phyloP scores from a whole-genome alignment of 2,797 vertebrate genomes.

The Amblyopsis hoosieri region DNA sequence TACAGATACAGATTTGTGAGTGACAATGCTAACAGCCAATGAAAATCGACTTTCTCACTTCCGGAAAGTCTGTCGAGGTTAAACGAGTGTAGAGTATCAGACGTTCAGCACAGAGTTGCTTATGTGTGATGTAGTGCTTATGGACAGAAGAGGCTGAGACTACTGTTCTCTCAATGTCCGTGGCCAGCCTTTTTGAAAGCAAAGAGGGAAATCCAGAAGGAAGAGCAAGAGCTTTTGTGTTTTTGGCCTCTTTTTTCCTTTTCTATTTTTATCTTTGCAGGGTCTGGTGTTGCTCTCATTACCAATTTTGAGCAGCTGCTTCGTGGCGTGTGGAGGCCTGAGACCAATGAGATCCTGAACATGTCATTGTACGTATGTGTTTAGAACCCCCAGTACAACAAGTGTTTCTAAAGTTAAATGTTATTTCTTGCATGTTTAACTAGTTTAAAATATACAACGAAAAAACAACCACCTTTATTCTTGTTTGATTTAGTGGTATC shows the following conservation, averaged over 20 bases:
- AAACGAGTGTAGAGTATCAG: no score
- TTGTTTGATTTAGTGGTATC: no score
- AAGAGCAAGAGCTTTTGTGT: slow-evolving; percentile 7
- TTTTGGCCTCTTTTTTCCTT: slow-evolving; percentile 32
- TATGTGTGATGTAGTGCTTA: no score
- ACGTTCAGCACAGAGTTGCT: no score
- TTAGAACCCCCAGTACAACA: neutral
- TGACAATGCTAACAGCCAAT: no score
- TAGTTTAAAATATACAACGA: no score
- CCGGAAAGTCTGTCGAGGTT: no score
- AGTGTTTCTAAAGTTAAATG: no score
- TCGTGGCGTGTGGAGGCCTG: slow-evolving; percentile 95
- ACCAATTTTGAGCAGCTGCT: slow-evolving; percentile 95
- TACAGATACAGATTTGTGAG: no score
- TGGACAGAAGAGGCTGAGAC: no score
- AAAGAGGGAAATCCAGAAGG: slow-evolving; percentile 4
- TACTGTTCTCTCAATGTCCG: neutral
- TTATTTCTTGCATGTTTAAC: neutral
- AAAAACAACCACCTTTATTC: no score
- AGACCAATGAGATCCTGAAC: slow-evolving; percentile 92
- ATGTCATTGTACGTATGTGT: slow-evolving; percentile 94
- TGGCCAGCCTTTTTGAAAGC: slow-evolving; percentile 18
- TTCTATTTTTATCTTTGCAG: slow-evolving; percentile 75
- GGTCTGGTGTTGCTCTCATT: slow-evolving; percentile 92
- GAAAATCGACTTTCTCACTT: no score